A percentile compares a stretch with the other conserved stretches of the same genome.
Conservation (phyloP, 2,888 invertebrate species). For the Cylindroiulus punctatus region DNA sequence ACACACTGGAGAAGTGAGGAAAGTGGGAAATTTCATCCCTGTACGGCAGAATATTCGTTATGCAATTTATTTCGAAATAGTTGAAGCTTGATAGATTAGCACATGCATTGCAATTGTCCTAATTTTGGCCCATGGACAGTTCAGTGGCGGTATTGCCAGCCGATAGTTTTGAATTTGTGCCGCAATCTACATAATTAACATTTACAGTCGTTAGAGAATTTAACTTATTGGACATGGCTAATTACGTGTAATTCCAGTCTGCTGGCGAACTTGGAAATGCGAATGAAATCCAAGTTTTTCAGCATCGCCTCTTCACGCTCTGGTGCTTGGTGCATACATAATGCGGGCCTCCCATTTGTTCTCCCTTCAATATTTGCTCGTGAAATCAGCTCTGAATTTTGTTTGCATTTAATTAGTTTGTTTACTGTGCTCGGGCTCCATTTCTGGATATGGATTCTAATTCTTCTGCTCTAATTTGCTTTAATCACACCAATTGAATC, state of each 20-base stretch:
- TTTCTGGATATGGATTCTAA: conserved; percentile 11
- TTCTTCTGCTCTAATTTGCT: not conserved
- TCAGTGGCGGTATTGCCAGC: too few species aligned
- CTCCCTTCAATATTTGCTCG: not conserved
- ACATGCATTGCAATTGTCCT: too few species aligned
- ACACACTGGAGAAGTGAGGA: too few species aligned
- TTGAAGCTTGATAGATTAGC: too few species aligned
- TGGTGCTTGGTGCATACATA: not conserved
- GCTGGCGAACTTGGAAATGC: not conserved
- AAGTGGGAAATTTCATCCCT: too few species aligned
- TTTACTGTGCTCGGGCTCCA: not conserved
- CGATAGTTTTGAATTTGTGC: too few species aligned
- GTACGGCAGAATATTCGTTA: too few species aligned
- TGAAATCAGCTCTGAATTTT: not conserved
- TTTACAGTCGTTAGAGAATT: not conserved
- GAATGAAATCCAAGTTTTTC: not conserved
- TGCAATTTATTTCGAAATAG: too few species aligned
- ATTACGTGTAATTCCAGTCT: not conserved
- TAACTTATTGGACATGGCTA: not conserved
- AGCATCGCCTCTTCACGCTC: not conserved
- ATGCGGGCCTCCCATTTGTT: not conserved
- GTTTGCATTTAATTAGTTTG: conserved; percentile 11
- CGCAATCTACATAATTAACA: not conserved
- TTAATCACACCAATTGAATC: conserved; percentile 2
- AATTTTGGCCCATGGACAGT: too few species aligned